Evolutionary conservation across 2,113 vertebrate genomes (phyloP).

Genomic region (Gymnobelideus leadbeateri): DNA sequence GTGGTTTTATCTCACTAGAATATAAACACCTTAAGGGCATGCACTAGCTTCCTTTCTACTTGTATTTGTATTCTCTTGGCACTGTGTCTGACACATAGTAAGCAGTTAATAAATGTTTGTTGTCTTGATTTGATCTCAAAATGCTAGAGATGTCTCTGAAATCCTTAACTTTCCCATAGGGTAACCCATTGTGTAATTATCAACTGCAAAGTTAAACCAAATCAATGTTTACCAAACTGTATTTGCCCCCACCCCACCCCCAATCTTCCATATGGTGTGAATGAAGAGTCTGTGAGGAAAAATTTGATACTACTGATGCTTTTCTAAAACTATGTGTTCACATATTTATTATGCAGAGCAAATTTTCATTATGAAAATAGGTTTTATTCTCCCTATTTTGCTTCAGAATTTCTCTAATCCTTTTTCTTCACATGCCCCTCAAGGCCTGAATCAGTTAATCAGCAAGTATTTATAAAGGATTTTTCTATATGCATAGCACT

Average conservation of each 20-base stretch:
- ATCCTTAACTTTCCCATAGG: constrained; percentile 17
- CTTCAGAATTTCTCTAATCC: neutral
- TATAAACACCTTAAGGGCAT: neutral
- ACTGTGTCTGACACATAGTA: neutral
- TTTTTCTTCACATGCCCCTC: neutral
- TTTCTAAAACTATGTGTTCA: neutral
- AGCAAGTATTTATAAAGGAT: neutral
- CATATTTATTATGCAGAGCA: neutral
- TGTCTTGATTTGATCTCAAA: neutral
- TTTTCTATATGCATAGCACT: neutral
- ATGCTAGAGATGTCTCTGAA: neutral
- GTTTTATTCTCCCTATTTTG: neutral
- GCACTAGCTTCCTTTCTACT: too few relatives aligned
- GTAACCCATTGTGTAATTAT: neutral
- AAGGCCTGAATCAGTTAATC: neutral
- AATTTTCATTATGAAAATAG: neutral
- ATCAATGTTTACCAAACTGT: neutral
- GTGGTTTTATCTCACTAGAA: neutral
- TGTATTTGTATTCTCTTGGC: neutral
- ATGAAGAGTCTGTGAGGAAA: neutral
- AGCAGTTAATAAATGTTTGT: neutral
- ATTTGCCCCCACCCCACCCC: neutral
- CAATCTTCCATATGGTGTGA: neutral
- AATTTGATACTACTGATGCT: neutral
- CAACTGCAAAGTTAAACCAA: neutral